phyloP scores from a whole-genome alignment of 2,797 vertebrate genomes.

The Danio albolineatus region DNA sequence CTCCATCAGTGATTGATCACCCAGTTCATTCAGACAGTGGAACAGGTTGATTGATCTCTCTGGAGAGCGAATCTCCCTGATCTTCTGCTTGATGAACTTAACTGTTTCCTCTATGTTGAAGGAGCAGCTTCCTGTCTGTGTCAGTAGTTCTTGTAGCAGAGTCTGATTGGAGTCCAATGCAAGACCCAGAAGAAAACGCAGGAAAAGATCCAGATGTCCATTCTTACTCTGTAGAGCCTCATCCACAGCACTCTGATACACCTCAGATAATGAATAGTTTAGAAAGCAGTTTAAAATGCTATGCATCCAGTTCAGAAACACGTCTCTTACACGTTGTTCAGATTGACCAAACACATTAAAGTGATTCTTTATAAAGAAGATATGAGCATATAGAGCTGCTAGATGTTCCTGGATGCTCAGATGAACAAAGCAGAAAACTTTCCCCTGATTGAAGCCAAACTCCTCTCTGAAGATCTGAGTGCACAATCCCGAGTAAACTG shows the following conservation, averaged over 20 bases:
- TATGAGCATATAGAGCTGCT: background rate
- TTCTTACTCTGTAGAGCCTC: background rate
- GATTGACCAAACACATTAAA: too few species aligned
- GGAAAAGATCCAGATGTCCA: constrained; percentile 23
- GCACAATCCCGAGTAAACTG: constrained; percentile 32
- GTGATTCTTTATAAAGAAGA: accelerated
- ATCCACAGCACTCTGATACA: background rate
- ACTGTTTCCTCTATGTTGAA: background rate
- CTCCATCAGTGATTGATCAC: constrained; percentile 3
- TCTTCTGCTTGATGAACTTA: background rate
- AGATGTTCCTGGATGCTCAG: constrained; percentile 20
- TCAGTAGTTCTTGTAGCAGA: background rate
- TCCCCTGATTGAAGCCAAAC: background rate
- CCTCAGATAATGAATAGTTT: too few species aligned
- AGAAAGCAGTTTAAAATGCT: too few species aligned
- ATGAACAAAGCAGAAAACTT: constrained; percentile 22
- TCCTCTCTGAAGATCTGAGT: constrained; percentile 17
- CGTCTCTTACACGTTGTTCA: too few species aligned
- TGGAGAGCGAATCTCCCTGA: background rate
- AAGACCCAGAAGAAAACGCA: constrained; percentile 3
- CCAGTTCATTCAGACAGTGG: background rate
- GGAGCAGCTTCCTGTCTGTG: background rate
- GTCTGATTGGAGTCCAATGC: constrained; percentile 29
- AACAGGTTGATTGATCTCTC: constrained; percentile 26
- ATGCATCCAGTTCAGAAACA: too few species aligned